Conservation (phyloP, 2,888 invertebrate genomes). For the Caenorhabditis virilis region DNA sequence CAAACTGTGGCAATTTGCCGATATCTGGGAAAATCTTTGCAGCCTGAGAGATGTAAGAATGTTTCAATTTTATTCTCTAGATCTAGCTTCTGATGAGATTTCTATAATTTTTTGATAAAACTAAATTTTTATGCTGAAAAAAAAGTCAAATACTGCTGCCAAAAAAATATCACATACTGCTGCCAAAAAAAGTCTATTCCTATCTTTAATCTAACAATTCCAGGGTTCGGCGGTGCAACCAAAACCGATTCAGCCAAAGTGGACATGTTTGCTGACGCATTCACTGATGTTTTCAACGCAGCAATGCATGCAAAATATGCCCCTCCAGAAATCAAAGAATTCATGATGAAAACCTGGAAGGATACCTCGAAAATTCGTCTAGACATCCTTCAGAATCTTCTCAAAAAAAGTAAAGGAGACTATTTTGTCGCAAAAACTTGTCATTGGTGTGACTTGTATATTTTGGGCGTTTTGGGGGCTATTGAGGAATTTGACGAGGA, state of each 20-base stretch:
- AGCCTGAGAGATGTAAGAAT: slow-evolving; percentile 28
- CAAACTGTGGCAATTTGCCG: slow-evolving; percentile 40
- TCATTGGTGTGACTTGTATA: slow-evolving; percentile 41
- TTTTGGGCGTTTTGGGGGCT: slow-evolving; percentile 17
- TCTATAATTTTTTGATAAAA: background rate
- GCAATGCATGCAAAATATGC: slow-evolving; percentile 15
- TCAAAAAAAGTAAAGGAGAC: slow-evolving; percentile 34
- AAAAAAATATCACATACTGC: no score
- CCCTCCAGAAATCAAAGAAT: slow-evolving; percentile 15
- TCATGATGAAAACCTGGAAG: slow-evolving; percentile 9
- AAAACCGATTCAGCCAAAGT: slow-evolving; percentile 39
- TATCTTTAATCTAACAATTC: no score
- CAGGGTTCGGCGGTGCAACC: slow-evolving; percentile 40
- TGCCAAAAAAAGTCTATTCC: no score
- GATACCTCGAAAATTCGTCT: slow-evolving; percentile 10
- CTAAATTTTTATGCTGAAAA: no score
- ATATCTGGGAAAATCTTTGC: slow-evolving; percentile 36
- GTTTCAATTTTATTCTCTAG: background rate
- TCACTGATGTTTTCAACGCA: slow-evolving; percentile 26
- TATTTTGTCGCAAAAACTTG: slow-evolving; percentile 36
- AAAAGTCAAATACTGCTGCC: no score
- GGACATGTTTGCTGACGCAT: slow-evolving; percentile 39
- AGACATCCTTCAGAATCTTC: slow-evolving; percentile 17
- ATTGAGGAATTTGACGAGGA: slow-evolving; percentile 17
- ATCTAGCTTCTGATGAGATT: background rate